Evolutionary conservation across 30 jellyfish, hydroid and myxozoan genomes (phyloP).

Genomic region (Aurelia aurita complex sp. Pacific): DNA sequence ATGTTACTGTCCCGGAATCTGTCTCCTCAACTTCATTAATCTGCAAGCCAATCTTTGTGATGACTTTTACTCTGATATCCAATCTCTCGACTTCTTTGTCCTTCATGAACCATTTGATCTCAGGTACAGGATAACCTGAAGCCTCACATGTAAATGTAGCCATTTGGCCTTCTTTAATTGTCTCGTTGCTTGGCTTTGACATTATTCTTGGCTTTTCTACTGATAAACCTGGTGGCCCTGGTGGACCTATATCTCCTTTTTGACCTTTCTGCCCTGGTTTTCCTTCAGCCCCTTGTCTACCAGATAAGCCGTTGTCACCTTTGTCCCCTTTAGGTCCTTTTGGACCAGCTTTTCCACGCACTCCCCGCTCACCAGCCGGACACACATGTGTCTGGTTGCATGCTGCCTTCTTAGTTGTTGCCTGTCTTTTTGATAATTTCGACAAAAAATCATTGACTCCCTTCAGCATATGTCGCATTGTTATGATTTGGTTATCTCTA

Average conservation of each 20-base stretch:
- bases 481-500: no score
- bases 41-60: no score
- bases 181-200: conserved; percentile 3
- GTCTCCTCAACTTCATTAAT: no score
- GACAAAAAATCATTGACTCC: no score
- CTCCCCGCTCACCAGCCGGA: conserved; percentile 4
- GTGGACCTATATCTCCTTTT: conserved; percentile 25
- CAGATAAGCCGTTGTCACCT: conserved; percentile 1
- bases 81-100: no score
- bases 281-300: conserved; percentile 2
- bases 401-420: no score
- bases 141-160: neutral
- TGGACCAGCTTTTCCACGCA: conserved; percentile 14
- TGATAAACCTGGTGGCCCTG: conserved; percentile 15
- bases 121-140: neutral
- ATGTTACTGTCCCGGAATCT: no score
- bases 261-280: neutral
- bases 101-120: neutral
- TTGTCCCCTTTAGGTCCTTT: conserved; percentile 33
- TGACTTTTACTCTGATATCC: no score
- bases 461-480: no score
- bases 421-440: no score
- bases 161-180: neutral
- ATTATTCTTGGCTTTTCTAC: conserved; percentile 15
- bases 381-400: conserved; percentile 4